Conservation (phyloP, 2,113 vertebrate species). For the Cairina moschata region DNA sequence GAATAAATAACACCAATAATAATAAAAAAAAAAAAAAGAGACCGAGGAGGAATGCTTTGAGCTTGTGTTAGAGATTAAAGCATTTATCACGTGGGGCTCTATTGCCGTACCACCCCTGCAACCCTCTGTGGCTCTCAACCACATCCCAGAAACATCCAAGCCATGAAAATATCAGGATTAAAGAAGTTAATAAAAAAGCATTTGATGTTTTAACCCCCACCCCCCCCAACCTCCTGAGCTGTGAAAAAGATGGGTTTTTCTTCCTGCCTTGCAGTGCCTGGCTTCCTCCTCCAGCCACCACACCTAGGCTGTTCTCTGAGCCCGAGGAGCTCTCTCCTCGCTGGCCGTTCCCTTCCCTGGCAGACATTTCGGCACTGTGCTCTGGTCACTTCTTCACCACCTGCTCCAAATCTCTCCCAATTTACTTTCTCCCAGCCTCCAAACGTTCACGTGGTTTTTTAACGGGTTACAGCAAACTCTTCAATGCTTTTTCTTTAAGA, state of each 20-base stretch:
- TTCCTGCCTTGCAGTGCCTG: neutral
- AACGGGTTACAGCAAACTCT: neutral
- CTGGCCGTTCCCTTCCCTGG: neutral
- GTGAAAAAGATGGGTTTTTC: neutral
- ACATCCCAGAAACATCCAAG: neutral
- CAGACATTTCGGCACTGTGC: neutral
- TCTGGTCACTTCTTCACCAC: neutral
- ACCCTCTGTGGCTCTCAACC: neutral
- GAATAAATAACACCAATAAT: neutral
- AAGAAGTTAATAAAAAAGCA: neutral
- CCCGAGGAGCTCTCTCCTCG: neutral
- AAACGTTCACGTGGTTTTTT: neutral
- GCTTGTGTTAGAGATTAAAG: neutral
- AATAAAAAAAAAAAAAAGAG: fast-evolving
- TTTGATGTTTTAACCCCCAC: neutral
- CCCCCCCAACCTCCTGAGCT: neutral
- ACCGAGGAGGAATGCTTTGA: fast-evolving
- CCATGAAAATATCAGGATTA: neutral
- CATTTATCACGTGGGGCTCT: fast-evolving
- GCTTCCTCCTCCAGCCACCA: neutral
- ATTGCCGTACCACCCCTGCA: neutral
- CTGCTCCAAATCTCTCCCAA: neutral
- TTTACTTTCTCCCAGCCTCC: neutral
- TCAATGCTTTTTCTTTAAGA: neutral
- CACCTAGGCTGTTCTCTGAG: neutral